Percentiles rank a stretch among this genome's conserved stretches.
Evolutionary conservation across 2,797 vertebrate genomes (phyloP).

Genomic region (Enteromius viviparus): DNA sequence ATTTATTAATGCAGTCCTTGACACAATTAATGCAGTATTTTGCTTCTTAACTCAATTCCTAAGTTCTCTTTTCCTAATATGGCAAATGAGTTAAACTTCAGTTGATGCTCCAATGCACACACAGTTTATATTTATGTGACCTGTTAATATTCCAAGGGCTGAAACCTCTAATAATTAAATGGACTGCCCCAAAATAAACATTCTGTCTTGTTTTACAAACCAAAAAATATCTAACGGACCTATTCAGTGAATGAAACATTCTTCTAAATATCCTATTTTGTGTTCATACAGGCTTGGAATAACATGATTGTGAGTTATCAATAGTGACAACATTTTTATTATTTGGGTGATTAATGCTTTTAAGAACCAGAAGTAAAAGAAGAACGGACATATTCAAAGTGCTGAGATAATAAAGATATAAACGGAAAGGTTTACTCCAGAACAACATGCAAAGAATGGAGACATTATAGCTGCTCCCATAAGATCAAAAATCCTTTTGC

Average conservation of each 20-base stretch:
- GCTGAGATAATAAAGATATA: not conserved
- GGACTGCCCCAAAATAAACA: not conserved
- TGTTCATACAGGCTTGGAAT: not conserved
- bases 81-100: not conserved
- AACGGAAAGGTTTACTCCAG: not conserved
- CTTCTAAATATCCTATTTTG: not conserved
- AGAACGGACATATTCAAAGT: not conserved
- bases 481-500: constrained; percentile 36
- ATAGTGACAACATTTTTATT: not conserved
- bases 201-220: not conserved
- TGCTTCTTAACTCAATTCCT: not conserved
- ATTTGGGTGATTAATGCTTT: not conserved
- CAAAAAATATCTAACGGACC: not conserved
- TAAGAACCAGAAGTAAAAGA: not conserved
- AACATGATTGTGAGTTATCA: not conserved
- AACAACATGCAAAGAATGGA: not conserved
- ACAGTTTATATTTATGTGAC: constrained; percentile 26
- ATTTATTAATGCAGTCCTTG: not conserved
- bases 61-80: not conserved
- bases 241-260: not conserved
- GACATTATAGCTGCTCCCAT: constrained; percentile 62
- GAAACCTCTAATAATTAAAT: not conserved
- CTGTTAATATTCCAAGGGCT: not conserved
- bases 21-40: not conserved
- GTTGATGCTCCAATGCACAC: constrained; percentile 22